Percentiles rank a stretch among this genome's conserved stretches.
These are phyloP conservation scores for Diglossa cyanea DNA, from an alignment of 2,797 vertebrate genomes.

Conservation along the genomic window DNA sequence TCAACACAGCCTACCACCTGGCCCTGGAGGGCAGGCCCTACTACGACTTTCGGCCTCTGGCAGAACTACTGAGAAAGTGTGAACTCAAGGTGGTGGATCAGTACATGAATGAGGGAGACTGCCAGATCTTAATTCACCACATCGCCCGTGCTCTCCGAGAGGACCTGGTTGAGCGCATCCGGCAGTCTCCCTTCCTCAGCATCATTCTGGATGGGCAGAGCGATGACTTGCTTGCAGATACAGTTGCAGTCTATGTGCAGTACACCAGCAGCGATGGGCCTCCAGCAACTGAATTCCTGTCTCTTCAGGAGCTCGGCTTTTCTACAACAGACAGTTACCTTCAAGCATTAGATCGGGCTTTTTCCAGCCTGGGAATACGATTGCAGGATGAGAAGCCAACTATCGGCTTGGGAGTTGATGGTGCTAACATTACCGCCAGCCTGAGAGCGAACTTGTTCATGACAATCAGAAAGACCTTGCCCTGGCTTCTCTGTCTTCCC, in stretches of 20 bases:
- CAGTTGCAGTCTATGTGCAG: slow-evolving; percentile 91
- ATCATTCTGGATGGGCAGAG: slow-evolving; percentile 93
- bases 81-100: slow-evolving; percentile 97
- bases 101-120: slow-evolving; percentile 96
- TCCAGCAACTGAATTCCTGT: slow-evolving; percentile 90
- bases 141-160: slow-evolving; percentile 89
- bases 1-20: slow-evolving; percentile 94
- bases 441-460: slow-evolving; percentile 89
- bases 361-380: slow-evolving; percentile 85
- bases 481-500: slow-evolving; percentile 92
- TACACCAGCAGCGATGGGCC: slow-evolving; percentile 89
- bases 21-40: slow-evolving; percentile 91
- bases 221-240: slow-evolving; percentile 88
- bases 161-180: slow-evolving; percentile 91
- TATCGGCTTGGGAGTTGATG: slow-evolving; percentile 89
- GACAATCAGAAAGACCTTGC: slow-evolving; percentile 89
- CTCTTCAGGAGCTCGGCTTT: slow-evolving; percentile 88
- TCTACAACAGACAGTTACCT: slow-evolving; percentile 89
- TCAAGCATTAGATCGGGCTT: slow-evolving; percentile 90
- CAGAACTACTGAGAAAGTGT: slow-evolving; percentile 91
- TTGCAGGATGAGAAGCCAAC: slow-evolving; percentile 88
- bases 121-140: slow-evolving; percentile 93
- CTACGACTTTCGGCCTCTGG: slow-evolving; percentile 90
- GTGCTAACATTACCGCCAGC: slow-evolving; percentile 86
- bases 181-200: slow-evolving; percentile 91